Evolutionary conservation across 2,797 vertebrate species (phyloP).

Genomic region (Myotis myotis): DNA sequence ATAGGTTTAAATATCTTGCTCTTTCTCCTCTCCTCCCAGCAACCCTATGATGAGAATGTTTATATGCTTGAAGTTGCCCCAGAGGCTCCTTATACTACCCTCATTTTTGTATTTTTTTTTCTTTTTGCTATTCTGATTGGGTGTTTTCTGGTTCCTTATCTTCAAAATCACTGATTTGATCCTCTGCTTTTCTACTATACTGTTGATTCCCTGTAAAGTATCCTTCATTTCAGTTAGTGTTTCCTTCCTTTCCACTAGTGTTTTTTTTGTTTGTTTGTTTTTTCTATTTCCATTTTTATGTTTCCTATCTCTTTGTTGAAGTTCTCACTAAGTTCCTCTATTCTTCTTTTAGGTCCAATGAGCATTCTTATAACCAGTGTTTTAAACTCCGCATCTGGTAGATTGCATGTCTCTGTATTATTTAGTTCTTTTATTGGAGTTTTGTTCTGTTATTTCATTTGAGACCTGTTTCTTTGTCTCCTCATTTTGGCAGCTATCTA

Average conservation of each 20-base stretch:
- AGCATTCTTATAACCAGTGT: neutral
- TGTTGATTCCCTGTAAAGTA: neutral
- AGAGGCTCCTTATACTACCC: neutral
- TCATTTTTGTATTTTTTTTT: neutral
- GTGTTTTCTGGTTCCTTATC: neutral
- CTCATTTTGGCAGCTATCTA: neutral
- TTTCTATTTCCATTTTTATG: neutral
- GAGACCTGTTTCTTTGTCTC: neutral
- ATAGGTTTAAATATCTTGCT: neutral
- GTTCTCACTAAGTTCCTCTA: neutral
- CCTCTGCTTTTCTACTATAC: neutral
- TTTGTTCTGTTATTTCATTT: neutral
- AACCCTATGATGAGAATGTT: neutral
- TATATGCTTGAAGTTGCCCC: neutral
- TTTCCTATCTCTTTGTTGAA: neutral
- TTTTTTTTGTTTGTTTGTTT: neutral
- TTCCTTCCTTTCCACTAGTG: neutral
- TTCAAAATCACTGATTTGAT: neutral
- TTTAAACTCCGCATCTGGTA: neutral
- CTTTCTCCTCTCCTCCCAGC: neutral
- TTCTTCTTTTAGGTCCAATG: neutral
- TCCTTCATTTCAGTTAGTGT: no score
- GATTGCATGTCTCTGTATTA: neutral
- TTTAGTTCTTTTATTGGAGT: neutral
- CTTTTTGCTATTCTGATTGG: neutral